Base-by-base conservation (phyloP, 2,797 vertebrate genomes). In the Peromyscus nudipes region DNA sequence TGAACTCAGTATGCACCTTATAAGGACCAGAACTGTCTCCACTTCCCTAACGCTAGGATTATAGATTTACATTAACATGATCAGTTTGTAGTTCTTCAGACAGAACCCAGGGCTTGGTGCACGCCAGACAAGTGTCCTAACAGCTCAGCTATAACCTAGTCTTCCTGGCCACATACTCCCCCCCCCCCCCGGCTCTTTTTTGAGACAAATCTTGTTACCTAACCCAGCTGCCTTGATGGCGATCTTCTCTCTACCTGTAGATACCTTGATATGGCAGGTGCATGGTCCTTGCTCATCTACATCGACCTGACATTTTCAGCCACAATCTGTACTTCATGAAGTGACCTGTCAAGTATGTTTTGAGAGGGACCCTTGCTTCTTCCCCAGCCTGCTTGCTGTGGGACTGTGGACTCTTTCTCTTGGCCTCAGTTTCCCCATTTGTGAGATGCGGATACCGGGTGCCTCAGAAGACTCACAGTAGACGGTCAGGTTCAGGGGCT, bases 381-480 rank as follows among this genome's bases (percentile, higher is more conserved):
- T 76, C 1, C 73, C 69, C 49, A 29, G 84, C 19, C 37, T 0
- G 64, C 8, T 49, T 7, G 1, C 57, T 55, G 29, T 3, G 14
- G 49, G n/a, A 49, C 69, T 92, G 46, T 0, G 13, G 80, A 57
- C 0, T 1, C 49, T 57, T 52, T 55, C 71, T 71, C 60, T 43
- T 12, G 76, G 85, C 62, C 92, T 96, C 87, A 12, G 92, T 94
- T 89, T 95, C 89, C 94, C 91, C 79, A 52, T 37, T 62, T 23
- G 1, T 5, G 55, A n/a, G 79, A 37, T 29, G 10, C 5, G 69
- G 83, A 57, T 21, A 0, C 23, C 43, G n/a, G 60, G 79, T 43
- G 52, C 89, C 40, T 60, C 6, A 88, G 90, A 88, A 92, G 85
- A 98, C 98, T 98, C 97, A 98, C 98, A 98, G 96, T 98, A 98